phyloP scores from a whole-genome alignment of 2,888 invertebrate genomes.

The Dryadula phaetusa region DNA sequence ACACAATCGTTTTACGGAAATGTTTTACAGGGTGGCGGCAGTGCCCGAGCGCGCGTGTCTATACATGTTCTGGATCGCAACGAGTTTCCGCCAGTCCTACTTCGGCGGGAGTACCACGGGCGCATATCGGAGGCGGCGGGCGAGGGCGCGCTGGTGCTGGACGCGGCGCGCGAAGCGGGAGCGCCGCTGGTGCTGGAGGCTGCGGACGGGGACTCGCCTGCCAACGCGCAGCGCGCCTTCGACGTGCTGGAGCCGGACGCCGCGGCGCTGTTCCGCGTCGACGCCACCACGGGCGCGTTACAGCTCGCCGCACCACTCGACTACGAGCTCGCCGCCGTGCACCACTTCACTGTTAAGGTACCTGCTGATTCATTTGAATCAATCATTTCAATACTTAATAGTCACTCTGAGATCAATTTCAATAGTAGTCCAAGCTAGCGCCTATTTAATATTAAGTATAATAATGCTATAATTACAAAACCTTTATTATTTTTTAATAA shows the following conservation, averaged over 20 bases:
- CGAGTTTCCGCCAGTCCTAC: conserved; percentile 91
- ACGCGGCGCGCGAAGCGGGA: conserved; percentile 88
- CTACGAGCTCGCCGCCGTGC: conserved; percentile 88
- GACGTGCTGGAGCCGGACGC: conserved; percentile 93
- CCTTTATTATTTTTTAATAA: too few species aligned
- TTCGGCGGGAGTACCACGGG: conserved; percentile 87
- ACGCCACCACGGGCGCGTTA: conserved; percentile 94
- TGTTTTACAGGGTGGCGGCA: conserved; percentile 80
- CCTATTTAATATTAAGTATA: too few species aligned
- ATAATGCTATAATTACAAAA: too few species aligned
- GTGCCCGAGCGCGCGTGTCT: conserved; percentile 88
- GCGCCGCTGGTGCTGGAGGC: conserved; percentile 93
- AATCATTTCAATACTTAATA: too few species aligned
- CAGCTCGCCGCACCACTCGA: conserved; percentile 90
- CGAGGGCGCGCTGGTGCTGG: conserved; percentile 46
- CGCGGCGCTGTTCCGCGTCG: conserved; percentile 92
- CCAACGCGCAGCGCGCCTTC: conserved; percentile 93
- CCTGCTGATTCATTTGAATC: conserved; percentile 24
- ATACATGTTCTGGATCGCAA: conserved; percentile 95
- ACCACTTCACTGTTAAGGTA: conserved; percentile 92
- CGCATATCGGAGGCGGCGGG: conserved; percentile 86
- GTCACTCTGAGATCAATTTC: too few species aligned
- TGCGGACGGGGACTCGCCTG: conserved; percentile 93
- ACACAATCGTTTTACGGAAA: not conserved
- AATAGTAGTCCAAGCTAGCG: too few species aligned